Evolutionary conservation across 2,113 vertebrate genomes (phyloP).

Genomic region (Takifugu flavidus): DNA sequence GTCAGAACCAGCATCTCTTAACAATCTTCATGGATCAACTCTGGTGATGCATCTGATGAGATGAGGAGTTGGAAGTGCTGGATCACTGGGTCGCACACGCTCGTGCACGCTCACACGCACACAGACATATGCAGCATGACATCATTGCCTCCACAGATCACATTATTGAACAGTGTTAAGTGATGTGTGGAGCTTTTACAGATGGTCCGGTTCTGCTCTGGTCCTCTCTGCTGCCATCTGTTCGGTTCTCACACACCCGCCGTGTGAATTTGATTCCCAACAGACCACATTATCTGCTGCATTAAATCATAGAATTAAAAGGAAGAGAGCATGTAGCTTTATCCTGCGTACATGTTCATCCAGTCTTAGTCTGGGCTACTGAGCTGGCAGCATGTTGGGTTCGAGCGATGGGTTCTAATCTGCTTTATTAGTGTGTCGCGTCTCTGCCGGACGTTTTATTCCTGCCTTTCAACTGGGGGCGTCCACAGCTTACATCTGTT

Average conservation of each 20-base stretch:
- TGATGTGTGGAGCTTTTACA: slow-evolving; percentile 10
- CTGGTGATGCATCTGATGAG: neutral
- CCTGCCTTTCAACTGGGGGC: too few relatives aligned
- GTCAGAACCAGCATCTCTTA: too few relatives aligned
- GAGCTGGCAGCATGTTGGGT: too few relatives aligned
- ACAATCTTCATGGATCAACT: too few relatives aligned
- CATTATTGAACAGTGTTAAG: slow-evolving; percentile 25
- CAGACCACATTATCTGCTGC: slow-evolving; percentile 3
- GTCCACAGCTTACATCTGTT: too few relatives aligned
- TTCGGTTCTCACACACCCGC: slow-evolving; percentile 14
- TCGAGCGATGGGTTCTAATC: too few relatives aligned
- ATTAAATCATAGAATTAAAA: slow-evolving; percentile 1
- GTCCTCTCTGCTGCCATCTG: slow-evolving; percentile 14
- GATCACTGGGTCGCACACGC: too few relatives aligned
- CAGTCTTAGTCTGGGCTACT: too few relatives aligned
- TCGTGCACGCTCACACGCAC: neutral
- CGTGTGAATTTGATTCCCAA: slow-evolving; percentile 18
- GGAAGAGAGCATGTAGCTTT: neutral
- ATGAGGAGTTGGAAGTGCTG: neutral
- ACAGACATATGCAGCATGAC: slow-evolving; percentile 23
- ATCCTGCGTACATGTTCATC: neutral
- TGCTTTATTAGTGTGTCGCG: too few relatives aligned
- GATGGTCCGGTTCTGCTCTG: slow-evolving; percentile 11
- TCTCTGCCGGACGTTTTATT: too few relatives aligned
- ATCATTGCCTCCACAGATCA: slow-evolving; percentile 48